These are phyloP conservation scores for Mechanitis mazaeus DNA, from an alignment of 2,888 invertebrate genomes.

Conservation along the genomic window DNA sequence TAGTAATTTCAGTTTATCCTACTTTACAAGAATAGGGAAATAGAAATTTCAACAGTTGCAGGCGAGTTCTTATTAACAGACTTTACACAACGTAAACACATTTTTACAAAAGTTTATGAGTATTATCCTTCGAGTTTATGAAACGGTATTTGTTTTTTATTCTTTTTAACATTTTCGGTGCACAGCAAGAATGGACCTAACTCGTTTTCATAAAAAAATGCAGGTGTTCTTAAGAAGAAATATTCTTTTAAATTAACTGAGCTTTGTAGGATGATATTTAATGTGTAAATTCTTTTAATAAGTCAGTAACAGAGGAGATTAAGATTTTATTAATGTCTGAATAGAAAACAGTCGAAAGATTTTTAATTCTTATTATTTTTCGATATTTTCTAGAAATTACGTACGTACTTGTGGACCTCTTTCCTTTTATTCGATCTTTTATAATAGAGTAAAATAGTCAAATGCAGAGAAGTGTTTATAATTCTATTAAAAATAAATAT, in stretches of 20 bases:
- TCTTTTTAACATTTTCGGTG: neutral
- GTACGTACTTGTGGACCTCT: constrained; percentile 37
- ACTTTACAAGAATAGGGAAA: constrained; percentile 66
- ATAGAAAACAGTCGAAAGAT: constrained; percentile 64
- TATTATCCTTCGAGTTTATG: constrained; percentile 5
- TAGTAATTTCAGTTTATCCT: constrained; percentile 51
- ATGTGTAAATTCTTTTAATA: constrained; percentile 16
- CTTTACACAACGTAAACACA: constrained; percentile 24
- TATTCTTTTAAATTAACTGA: constrained; percentile 3
- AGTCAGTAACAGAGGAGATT: constrained; percentile 26
- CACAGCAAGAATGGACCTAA: neutral
- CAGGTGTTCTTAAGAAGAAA: constrained; percentile 4
- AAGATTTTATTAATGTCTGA: constrained; percentile 25
- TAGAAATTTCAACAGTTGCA: constrained; percentile 51
- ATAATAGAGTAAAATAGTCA: constrained; percentile 20
- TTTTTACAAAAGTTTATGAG: constrained; percentile 5
- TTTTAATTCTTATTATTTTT: constrained; percentile 59
- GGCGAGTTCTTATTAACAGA: constrained; percentile 37
- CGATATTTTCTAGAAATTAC: constrained; percentile 57
- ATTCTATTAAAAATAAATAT: too few species aligned
- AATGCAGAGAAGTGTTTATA: too few species aligned
- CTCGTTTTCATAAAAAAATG: neutral
- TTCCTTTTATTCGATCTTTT: constrained; percentile 9
- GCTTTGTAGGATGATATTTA: neutral
- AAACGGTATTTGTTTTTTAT: constrained; percentile 4